These are phyloP conservation scores for Danio tinwini DNA, from an alignment of 2,797 vertebrate genomes.

Conservation along the genomic window DNA sequence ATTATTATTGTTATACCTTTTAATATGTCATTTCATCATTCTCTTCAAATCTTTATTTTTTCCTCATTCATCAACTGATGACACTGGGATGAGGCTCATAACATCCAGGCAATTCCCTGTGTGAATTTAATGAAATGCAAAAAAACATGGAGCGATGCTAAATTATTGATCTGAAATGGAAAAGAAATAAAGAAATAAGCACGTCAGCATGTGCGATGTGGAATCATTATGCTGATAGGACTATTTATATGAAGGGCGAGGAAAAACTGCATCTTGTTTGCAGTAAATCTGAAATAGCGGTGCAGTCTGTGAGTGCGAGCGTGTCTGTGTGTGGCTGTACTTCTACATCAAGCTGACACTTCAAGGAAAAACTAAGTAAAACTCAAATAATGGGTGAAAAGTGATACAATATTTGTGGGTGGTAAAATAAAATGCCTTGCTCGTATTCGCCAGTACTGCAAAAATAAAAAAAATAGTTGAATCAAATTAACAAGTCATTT, in stretches of 20 bases:
- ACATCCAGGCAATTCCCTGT: conserved; percentile 9
- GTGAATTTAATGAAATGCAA: conserved; percentile 43
- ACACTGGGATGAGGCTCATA: conserved; percentile 15
- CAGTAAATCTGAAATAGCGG: conserved; percentile 42
- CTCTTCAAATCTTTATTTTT: not conserved
- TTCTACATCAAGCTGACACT: conserved; percentile 43
- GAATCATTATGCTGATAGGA: conserved; percentile 47
- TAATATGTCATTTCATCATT: not conserved
- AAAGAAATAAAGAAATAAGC: conserved; percentile 53
- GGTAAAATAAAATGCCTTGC: not conserved
- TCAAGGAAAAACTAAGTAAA: conserved; percentile 44
- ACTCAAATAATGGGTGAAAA: conserved; percentile 60
- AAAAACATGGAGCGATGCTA: conserved; percentile 28
- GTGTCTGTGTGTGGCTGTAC: conserved; percentile 61
- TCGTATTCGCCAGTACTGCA: not conserved
- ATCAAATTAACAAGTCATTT: too few relatives aligned
- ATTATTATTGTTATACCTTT: not conserved
- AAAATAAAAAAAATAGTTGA: too few relatives aligned
- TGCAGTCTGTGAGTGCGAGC: conserved; percentile 26
- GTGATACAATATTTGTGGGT: not conserved
- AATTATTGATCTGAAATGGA: conserved; percentile 52
- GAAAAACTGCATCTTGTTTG: conserved; percentile 48
- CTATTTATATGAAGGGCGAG: conserved; percentile 41
- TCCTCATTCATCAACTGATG: not conserved
- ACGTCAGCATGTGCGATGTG: conserved; percentile 43